Evolutionary conservation across 2,888 invertebrate species (phyloP), one percentile per base, ranked within the genome.

Genomic region (Drosophila suboccidentalis): DNA sequence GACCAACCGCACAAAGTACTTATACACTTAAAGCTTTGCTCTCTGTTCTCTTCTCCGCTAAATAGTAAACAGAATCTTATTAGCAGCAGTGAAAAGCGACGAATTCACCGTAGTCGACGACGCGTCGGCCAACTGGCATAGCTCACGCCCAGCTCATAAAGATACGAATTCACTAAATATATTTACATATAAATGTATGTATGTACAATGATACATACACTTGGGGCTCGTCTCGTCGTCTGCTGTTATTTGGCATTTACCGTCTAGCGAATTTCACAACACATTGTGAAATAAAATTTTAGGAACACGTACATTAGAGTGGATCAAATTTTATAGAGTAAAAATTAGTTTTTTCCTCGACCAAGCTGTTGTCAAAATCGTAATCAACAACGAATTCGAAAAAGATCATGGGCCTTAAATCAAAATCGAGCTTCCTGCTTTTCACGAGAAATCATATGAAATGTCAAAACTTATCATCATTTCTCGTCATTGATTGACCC

Each of bases 111-210:
- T 46, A 38, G 13, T 38, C 36, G 11, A n/a, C 53, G 54, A 15
- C 39, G 34, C 53, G 54, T 19, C 39, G 34, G 58, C 68, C 70
- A 59, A 57, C 65, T 75, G 65, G 54, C 65, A 53, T 60, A 58
- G 71, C 72, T 82, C 86, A 80, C 82, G 76, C 86, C 78, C 73
- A 80, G 68, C 72, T 86, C 81, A 78, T 82, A 82, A 83, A 86
- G 68, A 81, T 71, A 78, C 72, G 65, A 19, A 49, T 51, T 36
- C 34, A 60, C 41, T 34, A 61, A 60, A 61, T 61, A 51, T 38
- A 29, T 32, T 19, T 44, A 36, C 15, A 38, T 49, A 19, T 49
- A 13, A 17, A 39, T 17, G 15, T 39, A 13, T 17, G 26, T 29
- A 38, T n/a, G n/a, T n/a, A 38, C 36, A 38, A 2, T 26, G 26